Evolutionary conservation across 2,113 vertebrate genomes (phyloP), one percentile per base, ranked within the genome.

Genomic region (Semnornis frantzii): DNA sequence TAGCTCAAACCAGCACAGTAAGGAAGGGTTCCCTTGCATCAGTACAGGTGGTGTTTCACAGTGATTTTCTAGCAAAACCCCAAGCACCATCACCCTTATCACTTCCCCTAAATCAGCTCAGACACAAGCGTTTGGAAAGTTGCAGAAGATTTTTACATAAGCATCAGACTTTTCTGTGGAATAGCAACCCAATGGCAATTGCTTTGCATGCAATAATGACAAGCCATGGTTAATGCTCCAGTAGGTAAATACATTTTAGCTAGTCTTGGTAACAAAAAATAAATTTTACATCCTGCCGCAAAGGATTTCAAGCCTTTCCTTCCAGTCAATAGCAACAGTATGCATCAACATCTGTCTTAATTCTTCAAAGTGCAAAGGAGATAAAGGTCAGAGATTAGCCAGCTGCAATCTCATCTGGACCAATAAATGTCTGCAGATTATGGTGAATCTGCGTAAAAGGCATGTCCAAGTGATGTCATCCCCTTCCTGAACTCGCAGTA

Each of bases 361-460:
- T 46, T 94, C 91, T 93, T 87, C 54, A 88, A 92, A 95, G 74
- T 6, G 20, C 46, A 92, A 90, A 91, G 88, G 64, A 89, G 76
- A 34, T 24, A 23, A 70, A 91, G 81, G 82, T 87, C 85, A 95
- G 74, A 72, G 55, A 68, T 63, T 73, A 42, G 4, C 70, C 57
- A n/a, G 80, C 94, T 90, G 30, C 85, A 94, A 62, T 9, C 69
- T 95, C 87, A 95, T 89, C 90, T 96, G 80, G 91, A 90, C 79
- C 90, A 92, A 77, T 79, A 83, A 92, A 82, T 27, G 21, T 54
- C 88, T 89, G 75, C 76, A 95, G 44, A 82, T 93, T 90, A 80
- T 37, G 44, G 91, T 91, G 60, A 93, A 68, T 62, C 66, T 87
- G 74, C 63, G 69, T 82, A 74, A 79, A 93, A 69, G 89, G 58